A percentile compares a stretch with the other conserved stretches of the same genome.
These are phyloP conservation scores for Desoria tigrina DNA, from an alignment of 2,888 invertebrate genomes.

Conservation along the genomic window DNA sequence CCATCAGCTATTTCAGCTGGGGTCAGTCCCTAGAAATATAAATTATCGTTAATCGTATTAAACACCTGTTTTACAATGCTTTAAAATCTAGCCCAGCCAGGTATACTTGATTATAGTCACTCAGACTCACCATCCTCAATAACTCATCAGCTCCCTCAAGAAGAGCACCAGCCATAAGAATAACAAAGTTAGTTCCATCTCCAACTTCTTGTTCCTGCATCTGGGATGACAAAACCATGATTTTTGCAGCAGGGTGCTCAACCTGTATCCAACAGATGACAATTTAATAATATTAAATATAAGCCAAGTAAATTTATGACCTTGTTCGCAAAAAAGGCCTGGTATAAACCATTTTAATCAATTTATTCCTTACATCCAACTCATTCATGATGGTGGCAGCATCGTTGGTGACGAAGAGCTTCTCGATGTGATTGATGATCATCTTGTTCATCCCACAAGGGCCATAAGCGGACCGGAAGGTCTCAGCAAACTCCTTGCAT, in stretches of 20 bases:
- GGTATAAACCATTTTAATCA: not conserved
- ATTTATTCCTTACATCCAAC: conserved; percentile 72
- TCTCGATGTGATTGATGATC: conserved; percentile 98
- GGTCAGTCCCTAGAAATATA: conserved; percentile 73
- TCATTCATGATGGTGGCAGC: conserved; percentile 97
- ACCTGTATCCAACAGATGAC: conserved; percentile 62
- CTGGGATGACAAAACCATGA: conserved; percentile 92
- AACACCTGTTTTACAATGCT: not conserved
- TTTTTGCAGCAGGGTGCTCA: conserved; percentile 96
- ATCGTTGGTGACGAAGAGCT: conserved; percentile 98
- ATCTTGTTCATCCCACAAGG: conserved; percentile 99
- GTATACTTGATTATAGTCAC: not conserved
- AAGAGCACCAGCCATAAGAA: conserved; percentile 89
- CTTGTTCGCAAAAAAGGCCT: not conserved
- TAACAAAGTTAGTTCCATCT: conserved; percentile 98
- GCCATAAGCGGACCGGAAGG: conserved; percentile 92
- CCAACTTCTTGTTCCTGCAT: conserved; percentile 99
- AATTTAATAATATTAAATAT: not conserved
- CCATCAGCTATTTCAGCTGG: conserved; percentile 95
- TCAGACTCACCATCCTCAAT: conserved; percentile 70
- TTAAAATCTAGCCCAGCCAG: no score
- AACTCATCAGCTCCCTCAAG: conserved; percentile 90
- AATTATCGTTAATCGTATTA: not conserved
- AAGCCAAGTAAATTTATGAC: not conserved
- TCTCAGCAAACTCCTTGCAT: conserved; percentile 92